Evolutionary conservation across 2,888 invertebrate species (phyloP), one percentile per base, ranked within the genome.

Genomic region (Yponomeuta evonymella): DNA sequence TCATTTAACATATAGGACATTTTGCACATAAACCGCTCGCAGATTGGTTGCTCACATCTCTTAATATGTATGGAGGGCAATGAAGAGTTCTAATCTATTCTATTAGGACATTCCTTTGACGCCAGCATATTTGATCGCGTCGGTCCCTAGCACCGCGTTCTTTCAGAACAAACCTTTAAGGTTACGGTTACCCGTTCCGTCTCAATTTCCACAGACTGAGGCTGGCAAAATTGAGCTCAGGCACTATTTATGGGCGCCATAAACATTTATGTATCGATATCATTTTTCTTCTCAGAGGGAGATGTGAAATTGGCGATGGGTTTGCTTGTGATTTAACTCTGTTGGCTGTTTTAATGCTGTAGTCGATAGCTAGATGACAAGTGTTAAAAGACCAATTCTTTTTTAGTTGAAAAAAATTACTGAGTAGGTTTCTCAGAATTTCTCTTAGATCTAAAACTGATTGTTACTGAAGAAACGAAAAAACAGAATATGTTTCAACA

Each of bases 231-330:
- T 84, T 81, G 81, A 81, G 77, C 77, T 73, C 73, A 75, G 73
- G 15, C 75, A 76, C 78, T 80, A 78, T 87, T 87, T 86, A 88
- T 83, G 82, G 81, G 75, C 74, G 75, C 76, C 76, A 84, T 88
- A 86, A 87, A 87, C 83, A 83, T 84, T 85, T 86, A 86, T 83
- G 79, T 76, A 79, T 79, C 75, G 74, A 80, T 83, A 85, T 85
- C 84, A 82, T 81, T 83, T 87, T 86, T 83, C 87, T 83, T 83
- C 81, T 12, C 51, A 58, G 51, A 58, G 51, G 51, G 12, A 77
- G 77, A 79, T 77, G 76, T 77, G 62, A 74, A 74, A 74, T 74
- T 71, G 75, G 74, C 74, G 71, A 71, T 72, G 71, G 30, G 33
- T 63, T 48, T 48, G 70, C 51, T 58, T 58, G 51, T 12, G 15